These are phyloP conservation scores for Macropodus opercularis DNA, from an alignment of 2,797 vertebrate species.

Conservation along the genomic window DNA sequence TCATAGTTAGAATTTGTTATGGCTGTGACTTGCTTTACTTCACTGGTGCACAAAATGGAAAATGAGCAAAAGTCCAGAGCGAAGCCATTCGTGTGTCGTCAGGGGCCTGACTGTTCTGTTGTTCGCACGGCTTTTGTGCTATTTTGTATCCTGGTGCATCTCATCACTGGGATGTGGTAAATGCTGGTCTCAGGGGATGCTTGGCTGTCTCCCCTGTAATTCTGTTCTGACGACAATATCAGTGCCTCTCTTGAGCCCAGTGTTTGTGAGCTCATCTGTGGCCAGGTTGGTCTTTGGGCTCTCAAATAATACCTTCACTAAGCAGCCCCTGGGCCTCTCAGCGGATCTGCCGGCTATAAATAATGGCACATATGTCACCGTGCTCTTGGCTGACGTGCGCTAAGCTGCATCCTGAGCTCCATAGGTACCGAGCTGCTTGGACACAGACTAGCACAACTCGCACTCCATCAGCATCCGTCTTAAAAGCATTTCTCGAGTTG, in stretches of 20 bases:
- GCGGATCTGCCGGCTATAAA: slow-evolving; percentile 77
- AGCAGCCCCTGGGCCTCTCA: slow-evolving; percentile 68
- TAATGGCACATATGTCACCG: slow-evolving; percentile 75
- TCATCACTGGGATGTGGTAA: slow-evolving; percentile 15
- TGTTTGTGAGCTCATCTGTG: slow-evolving; percentile 24
- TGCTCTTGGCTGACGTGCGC: slow-evolving; percentile 59
- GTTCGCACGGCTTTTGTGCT: slow-evolving; percentile 2
- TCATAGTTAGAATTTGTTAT: slow-evolving; percentile 49
- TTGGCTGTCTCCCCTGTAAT: slow-evolving; percentile 18
- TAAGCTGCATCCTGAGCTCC: slow-evolving; percentile 60
- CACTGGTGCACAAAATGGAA: slow-evolving; percentile 26
- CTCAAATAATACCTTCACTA: slow-evolving; percentile 68
- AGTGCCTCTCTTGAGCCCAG: slow-evolving; percentile 17
- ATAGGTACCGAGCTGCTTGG: slow-evolving; percentile 17
- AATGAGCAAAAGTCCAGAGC: neutral
- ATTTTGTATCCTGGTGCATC: neutral
- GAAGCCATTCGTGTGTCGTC: neutral
- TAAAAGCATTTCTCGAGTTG: slow-evolving; percentile 6
- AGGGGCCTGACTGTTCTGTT: neutral
- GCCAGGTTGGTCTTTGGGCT: slow-evolving; percentile 59
- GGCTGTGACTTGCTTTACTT: slow-evolving; percentile 44
- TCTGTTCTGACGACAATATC: slow-evolving; percentile 28
- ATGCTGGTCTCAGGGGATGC: neutral
- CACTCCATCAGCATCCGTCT: neutral
- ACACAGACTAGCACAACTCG: slow-evolving; percentile 1